These are phyloP conservation scores for Laterallus jamaicensis DNA, from an alignment of 2,113 vertebrate genomes.

Conservation along the genomic window DNA sequence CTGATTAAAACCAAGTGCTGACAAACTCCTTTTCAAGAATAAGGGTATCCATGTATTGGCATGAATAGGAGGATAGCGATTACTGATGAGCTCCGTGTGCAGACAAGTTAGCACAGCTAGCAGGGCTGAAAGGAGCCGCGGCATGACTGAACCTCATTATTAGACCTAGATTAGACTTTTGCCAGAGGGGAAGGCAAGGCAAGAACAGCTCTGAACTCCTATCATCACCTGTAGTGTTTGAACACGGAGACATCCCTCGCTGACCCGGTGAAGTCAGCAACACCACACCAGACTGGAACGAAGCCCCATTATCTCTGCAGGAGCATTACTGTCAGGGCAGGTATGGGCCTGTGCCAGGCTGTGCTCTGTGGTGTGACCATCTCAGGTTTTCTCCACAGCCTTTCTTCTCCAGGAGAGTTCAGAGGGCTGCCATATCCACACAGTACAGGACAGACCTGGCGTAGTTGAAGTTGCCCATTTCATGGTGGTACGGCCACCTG, in stretches of 20 bases:
- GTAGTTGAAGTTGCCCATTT: background rate
- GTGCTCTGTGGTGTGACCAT: background rate
- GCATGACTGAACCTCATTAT: conserved; percentile 44
- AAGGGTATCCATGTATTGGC: background rate
- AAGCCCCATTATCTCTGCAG: background rate
- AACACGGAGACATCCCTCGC: background rate
- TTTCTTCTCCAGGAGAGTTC: background rate
- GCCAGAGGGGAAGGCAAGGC: conserved; percentile 32
- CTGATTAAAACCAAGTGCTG: conserved; percentile 42
- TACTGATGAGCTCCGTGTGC: background rate
- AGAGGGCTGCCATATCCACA: background rate
- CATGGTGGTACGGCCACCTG: background rate
- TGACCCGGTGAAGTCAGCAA: background rate
- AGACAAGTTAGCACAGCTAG: conserved; percentile 41
- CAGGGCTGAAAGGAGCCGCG: background rate
- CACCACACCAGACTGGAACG: background rate
- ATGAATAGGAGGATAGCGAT: background rate
- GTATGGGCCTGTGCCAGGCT: background rate
- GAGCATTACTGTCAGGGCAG: background rate
- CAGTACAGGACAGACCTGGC: background rate
- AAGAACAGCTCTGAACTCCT: conserved; percentile 33
- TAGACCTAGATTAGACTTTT: conserved; percentile 48
- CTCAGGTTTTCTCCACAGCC: background rate
- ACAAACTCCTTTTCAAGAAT: conserved; percentile 26
- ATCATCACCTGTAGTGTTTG: background rate